Evolutionary conservation across 1,140 invertebrate genomes (phyloP), one percentile per base, ranked within the genome.

Genomic region (Neomicropteryx cornuta): DNA sequence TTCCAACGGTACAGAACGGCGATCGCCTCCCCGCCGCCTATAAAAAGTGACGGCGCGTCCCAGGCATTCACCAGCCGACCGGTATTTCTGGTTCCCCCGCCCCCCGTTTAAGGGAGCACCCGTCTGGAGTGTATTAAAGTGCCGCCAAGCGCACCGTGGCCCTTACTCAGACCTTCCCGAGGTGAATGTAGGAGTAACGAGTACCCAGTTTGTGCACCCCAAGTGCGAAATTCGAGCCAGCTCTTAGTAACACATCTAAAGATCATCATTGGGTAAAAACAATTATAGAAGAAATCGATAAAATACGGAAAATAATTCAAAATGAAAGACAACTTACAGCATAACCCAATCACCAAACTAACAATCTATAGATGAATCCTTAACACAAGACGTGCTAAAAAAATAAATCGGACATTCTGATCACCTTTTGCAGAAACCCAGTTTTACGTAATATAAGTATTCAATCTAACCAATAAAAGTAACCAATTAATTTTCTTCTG

Each of bases 81-180:
- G 52, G 51, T 20, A 41, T 68, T 64, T 66, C 65, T 68, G 61
- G 65, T 68, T 60, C 63, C 61, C 63, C 56, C 52, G 45, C 50
- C 57, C 59, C 58, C 58, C 55, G 45, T 56, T 19, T 60, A 55
- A 46, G 49, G 51, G 61, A 62, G 54, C 60, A 58, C 60, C 65
- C 65, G 46, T 52, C 65, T 66, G 58, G 66, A 60, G 62, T 56
- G 60, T 64, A 37, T 42, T 23, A 30, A 34, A 39, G 48, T 46
- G 51, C 58, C 18, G 57, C 55, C 52, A 24, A 38, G 31, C 41
- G 54, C 51, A 44, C 33, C 43, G 18, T 35, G 54, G 59, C 61
- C 60, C 56, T 59, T 62, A 38, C 65, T 68, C 65, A 68, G 65
- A 68, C 65, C 65, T 68, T 68, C 63, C 65, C 65, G 63, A 51